A percentile compares a stretch with the other conserved stretches of the same genome.
Conservation (phyloP, 2,888 invertebrate genomes). For the Halictus quadricinctus region DNA sequence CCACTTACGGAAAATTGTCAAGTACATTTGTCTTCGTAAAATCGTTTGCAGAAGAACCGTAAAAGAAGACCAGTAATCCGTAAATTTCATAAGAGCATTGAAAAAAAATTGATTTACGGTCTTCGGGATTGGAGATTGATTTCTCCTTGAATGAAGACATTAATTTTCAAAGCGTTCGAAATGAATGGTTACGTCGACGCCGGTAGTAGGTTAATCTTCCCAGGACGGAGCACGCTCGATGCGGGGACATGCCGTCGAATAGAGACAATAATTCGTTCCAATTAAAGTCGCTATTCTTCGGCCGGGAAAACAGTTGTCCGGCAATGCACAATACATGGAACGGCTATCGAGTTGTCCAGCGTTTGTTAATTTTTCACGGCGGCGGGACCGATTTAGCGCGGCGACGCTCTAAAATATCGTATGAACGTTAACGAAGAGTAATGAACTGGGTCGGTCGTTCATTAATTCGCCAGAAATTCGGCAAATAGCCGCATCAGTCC, state of each 20-base stretch:
- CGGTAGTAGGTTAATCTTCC: neutral
- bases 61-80: too few relatives aligned
- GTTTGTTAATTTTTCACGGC: conserved; percentile 12
- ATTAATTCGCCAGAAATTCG: conserved; percentile 38
- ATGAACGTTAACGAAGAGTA: conserved; percentile 24
- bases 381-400: neutral
- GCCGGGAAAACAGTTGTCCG: neutral
- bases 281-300: conserved; percentile 4
- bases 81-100: neutral
- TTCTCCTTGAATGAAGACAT: neutral
- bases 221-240: neutral
- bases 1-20: neutral
- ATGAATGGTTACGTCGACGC: neutral
- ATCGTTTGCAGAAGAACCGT: neutral
- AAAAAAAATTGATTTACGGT: neutral
- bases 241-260: neutral
- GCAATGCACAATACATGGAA: neutral
- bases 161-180: neutral
- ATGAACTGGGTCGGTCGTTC: conserved; percentile 21
- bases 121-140: neutral
- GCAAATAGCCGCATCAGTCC: conserved; percentile 32
- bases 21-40: neutral
- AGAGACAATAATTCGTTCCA: neutral
- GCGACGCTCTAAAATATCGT: conserved; percentile 4
- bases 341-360: neutral